Evolutionary conservation across 2,888 invertebrate species (phyloP), one percentile per base, ranked within the genome.

Genomic region (Prosopocoilus inquinatus): DNA sequence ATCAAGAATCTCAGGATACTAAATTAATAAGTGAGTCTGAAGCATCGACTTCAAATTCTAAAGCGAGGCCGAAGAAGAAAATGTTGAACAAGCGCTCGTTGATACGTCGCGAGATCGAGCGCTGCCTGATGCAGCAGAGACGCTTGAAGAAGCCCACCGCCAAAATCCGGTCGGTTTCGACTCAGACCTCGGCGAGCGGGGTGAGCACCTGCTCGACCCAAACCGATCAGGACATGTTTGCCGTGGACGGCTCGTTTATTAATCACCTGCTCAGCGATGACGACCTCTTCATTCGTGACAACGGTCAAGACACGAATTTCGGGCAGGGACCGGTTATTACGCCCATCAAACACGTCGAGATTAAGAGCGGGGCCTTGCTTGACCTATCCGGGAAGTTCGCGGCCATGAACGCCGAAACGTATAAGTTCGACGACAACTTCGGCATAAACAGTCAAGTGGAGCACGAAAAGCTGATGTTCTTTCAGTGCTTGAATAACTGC

Each of bases 401-500:
- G 8, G 43, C 32, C 1, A 34, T 43, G 9, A 35, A 11, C 9
- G 35, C 28, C 34, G 43, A 48, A 20, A 20, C 20, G 33, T 11
- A 15, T 32, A 11, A 43, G 35, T 11, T 34, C n/a, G 20, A 4
- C 20, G 20, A 28, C 5, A 5, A 5, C 20, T 28, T 28, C 5
- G 20, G 20, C 1, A 7, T 13, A 43, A 11, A 9, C 9, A 36
- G 15, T 1, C 11, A 32, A 35, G 13, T 16, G 2, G 43, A 36
- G 5, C 16, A 5, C 8, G 13, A 38, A 3, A 57, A 57, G 34
- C 33, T 43, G 2, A 32, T 36, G 9, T 57, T 57, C 32, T 43
- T 45, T 35, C 44, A 47, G 5, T 49, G 46, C 28, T 34, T 57
- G 12, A 52, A 12, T 16, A 52, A 45, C 11, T 57, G 56, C 36